Percentiles rank a stretch among this genome's conserved stretches.
Conservation (phyloP, 1,140 invertebrate species). For the Anastrepha obliqua region DNA sequence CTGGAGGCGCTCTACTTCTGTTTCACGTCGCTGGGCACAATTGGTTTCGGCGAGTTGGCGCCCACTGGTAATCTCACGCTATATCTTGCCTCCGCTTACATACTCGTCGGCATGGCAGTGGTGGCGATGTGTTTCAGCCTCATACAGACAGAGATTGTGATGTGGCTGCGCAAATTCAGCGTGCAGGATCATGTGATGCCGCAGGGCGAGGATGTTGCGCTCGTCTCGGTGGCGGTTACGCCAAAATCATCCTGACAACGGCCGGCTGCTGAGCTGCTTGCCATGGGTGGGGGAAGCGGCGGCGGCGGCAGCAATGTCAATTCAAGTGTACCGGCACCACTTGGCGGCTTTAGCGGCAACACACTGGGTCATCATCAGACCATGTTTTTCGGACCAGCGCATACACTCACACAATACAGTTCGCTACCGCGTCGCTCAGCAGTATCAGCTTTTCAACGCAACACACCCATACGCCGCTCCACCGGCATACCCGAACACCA, state of each 20-base stretch:
- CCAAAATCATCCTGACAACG: conserved; percentile 74
- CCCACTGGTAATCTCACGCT: conserved; percentile 78
- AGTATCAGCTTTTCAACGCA: conserved; percentile 77
- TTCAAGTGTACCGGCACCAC: not conserved
- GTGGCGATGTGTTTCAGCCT: conserved; percentile 98
- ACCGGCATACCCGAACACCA: conserved; percentile 79
- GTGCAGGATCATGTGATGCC: conserved; percentile 71
- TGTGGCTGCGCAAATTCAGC: conserved; percentile 79
- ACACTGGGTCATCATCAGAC: conserved; percentile 70
- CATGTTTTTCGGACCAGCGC: conserved; percentile 72
- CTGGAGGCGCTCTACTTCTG: conserved; percentile 96
- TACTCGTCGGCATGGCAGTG: conserved; percentile 94
- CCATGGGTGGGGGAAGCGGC: conserved; percentile 36
- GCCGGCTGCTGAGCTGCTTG: conserved; percentile 66
- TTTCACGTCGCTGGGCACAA: conserved; percentile 92
- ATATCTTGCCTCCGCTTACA: conserved; percentile 86
- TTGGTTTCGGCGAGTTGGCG: conserved; percentile 91
- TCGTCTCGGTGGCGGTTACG: conserved; percentile 71
- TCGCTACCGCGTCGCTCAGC: conserved; percentile 68
- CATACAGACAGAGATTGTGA: conserved; percentile 93
- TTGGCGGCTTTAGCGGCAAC: conserved; percentile 57
- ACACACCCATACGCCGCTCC: conserved; percentile 79
- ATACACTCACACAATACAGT: conserved; percentile 69
- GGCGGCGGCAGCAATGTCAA: conserved; percentile 53
- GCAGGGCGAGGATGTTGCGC: conserved; percentile 70